These are phyloP conservation scores for Indicator maculatus DNA, from an alignment of 2,113 vertebrate genomes.

Conservation along the genomic window DNA sequence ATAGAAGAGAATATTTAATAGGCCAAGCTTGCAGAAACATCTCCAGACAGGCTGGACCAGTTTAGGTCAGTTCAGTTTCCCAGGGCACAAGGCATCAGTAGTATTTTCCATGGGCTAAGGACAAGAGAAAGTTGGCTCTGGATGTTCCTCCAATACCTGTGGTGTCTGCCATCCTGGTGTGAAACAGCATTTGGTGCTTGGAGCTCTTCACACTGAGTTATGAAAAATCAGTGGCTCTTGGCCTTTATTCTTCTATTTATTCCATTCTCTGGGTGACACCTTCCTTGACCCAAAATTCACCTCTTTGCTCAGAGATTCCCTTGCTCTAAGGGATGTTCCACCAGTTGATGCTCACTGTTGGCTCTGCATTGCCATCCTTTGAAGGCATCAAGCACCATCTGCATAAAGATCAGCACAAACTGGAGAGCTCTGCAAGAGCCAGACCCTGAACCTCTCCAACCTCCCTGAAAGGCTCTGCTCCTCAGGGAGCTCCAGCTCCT, in stretches of 20 bases:
- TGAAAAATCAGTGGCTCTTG: neutral
- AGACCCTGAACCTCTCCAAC: neutral
- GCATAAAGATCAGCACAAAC: neutral
- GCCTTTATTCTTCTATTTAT: neutral
- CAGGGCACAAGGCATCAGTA: slow-evolving; percentile 60
- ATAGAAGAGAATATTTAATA: slow-evolving; percentile 52
- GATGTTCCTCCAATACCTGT: slow-evolving; percentile 64
- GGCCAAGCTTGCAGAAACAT: slow-evolving; percentile 69
- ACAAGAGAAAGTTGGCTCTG: slow-evolving; percentile 72
- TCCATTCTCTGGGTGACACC: neutral
- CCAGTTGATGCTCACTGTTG: neutral
- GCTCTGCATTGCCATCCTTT: too few relatives aligned
- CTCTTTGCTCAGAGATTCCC: neutral
- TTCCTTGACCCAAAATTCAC: slow-evolving; percentile 15
- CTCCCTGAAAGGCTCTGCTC: neutral
- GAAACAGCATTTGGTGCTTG: slow-evolving; percentile 53
- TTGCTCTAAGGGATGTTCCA: neutral
- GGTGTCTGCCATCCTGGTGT: slow-evolving; percentile 65
- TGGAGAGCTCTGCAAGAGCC: neutral
- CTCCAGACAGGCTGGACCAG: slow-evolving; percentile 70
- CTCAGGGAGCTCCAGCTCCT: rapidly evolving
- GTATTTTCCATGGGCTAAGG: slow-evolving; percentile 76
- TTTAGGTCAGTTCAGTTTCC: slow-evolving; percentile 70
- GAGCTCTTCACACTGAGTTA: neutral
- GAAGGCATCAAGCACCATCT: neutral